Base-by-base conservation (phyloP, 2,797 vertebrate genomes). In the Trematomus bernacchii region DNA sequence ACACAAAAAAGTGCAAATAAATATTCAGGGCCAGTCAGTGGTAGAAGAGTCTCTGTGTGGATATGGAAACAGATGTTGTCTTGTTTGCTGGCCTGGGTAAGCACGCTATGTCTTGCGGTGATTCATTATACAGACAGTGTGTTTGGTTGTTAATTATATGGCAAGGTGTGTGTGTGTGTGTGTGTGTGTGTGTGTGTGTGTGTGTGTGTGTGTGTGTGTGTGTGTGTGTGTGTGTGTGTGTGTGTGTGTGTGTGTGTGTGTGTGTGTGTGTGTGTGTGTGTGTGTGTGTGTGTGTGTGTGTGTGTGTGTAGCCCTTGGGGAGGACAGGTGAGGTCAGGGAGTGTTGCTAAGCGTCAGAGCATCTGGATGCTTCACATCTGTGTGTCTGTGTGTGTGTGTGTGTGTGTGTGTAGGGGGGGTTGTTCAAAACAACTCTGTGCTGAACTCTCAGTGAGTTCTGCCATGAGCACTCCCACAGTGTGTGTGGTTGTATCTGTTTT, bases 351-450 rank as follows among this genome's bases (percentile, higher is more conserved):
- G 76, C 50, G n/a, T 65, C 72, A 81, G 70, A 85, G 83, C 90
- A 91, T 85, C 90, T 92, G 87, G 80, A 88, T 71, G 89, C 66
- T 83, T 86, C 83, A 90, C 91, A 89, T 92, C 84, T 94, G 85
- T 85, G 23, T 23, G 23, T 3, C 23, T 23, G 23, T 3, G 23
- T 23, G 23, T 3, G 23, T 23, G 23, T 3, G 23, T 23, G 23
- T 84, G 51, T 2, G 23, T 23, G 23, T 3, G 23, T 23, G 23
- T 3, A n/a, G n/a, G 23, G 0, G 33, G 54, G 30, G 68, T 3
- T 23, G 65, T 71, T 72, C 79, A 88, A 75, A 91, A 90, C 82
- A 85, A 83, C 64, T 76, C 75, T 37, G 57, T 46, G 37, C 78
- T 80, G 55, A 69, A 70, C 71, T 77, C 55, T 52, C 76, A 87